Evolutionary conservation across 2,797 vertebrate species (phyloP), one percentile per base, ranked within the genome.

Genomic region (Lemur catta): DNA sequence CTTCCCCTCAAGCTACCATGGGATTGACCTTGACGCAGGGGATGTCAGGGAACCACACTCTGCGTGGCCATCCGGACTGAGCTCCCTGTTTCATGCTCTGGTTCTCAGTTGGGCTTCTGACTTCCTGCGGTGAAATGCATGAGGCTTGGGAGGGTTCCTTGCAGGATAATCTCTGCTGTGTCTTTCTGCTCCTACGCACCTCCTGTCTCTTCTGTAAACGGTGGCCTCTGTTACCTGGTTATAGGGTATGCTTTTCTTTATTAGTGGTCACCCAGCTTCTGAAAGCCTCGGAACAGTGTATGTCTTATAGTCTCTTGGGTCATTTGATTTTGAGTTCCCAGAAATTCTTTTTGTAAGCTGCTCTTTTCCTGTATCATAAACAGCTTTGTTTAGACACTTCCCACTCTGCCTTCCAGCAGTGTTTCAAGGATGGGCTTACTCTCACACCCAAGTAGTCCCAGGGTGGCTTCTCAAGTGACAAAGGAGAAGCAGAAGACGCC

Each of bases 31-130:
- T n/a, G 1, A 7, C 8, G 0, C 22, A 6, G 46, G 46, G 41
- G 84, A 74, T 17, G 5, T 33, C 48, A 30, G 85, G n/a, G 26
- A 48, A 43, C 41, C 0, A 0, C 5, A 13, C 55, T 57, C 57
- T 74, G 74, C 0, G 0, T 3, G 3, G 84, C 63, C 24, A 1
- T 5, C 0, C 0, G 35, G 67, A 28, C 35, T 30, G n/a, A 12
- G 57, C 38, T 61, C 3, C 59, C 33, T 12, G 35, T 26, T 13
- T 72, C 59, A 5, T 0, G 7, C 28, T 24, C 3, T 69, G 28
- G 50, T 33, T 84, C 74, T 87, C 78, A 17, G 30, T 2, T n/a
- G 48, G 67, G 69, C 20, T 26, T 48, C 33, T 38, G 35, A 10
- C 38, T 74, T 59, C 38, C 72, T 46, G 41, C 4, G 1, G 4